phyloP scores from a whole-genome alignment of 1,140 invertebrate genomes.

The Bombus huntii region DNA sequence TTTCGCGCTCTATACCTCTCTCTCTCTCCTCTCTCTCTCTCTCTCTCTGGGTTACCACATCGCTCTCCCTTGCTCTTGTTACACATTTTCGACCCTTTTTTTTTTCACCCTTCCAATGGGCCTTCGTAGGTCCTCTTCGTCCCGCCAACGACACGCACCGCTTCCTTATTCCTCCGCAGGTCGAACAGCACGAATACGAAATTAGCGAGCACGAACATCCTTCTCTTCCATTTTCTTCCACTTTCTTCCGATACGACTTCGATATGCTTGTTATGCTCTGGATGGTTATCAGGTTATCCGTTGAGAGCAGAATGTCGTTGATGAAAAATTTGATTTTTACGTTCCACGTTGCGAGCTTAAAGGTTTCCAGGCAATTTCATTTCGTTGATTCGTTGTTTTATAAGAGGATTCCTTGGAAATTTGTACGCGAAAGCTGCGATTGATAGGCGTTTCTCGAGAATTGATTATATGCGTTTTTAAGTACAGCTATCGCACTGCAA shows the following conservation, averaged over 20 bases:
- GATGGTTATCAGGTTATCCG: neutral
- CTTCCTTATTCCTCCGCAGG: slow-evolving; percentile 38
- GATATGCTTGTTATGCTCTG: neutral
- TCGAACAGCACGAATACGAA: slow-evolving; percentile 63
- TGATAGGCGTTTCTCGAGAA: no score
- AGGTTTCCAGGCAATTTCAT: neutral
- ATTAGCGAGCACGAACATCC: slow-evolving; percentile 59
- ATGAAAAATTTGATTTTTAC: no score
- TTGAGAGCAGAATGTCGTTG: neutral
- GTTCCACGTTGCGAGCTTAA: no score
- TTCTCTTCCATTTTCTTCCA: neutral
- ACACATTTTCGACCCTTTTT: slow-evolving; percentile 50
- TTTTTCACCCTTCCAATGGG: slow-evolving; percentile 58
- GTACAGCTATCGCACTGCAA: no score
- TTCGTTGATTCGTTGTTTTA: neutral
- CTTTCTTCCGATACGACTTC: neutral
- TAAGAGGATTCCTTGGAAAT: no score
- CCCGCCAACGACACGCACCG: slow-evolving; percentile 33
- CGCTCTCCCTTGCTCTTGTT: neutral
- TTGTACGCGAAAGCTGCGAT: no score
- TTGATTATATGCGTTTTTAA: no score
- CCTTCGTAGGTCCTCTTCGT: slow-evolving; percentile 42
- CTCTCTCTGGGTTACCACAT: neutral
- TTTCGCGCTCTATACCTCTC: slow-evolving; percentile 41
- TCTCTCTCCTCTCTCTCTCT: neutral